Conservation (phyloP, 1,140 invertebrate species). For the Babylonia areolata region DNA sequence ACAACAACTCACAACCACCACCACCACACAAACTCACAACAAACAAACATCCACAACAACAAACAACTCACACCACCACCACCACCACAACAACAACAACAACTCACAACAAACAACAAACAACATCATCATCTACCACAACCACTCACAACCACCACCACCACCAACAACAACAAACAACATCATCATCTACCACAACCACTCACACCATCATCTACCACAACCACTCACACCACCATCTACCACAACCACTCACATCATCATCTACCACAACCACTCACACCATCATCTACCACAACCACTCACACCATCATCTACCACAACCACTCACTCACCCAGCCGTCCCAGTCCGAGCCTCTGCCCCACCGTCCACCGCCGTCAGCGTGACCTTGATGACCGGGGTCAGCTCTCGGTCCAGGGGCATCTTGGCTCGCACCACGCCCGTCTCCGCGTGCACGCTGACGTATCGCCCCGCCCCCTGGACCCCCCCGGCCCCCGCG, state of each 20-base stretch:
- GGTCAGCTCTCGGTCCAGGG: constrained; percentile 50
- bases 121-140: no score
- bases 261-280: not conserved
- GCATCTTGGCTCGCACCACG: constrained; percentile 34
- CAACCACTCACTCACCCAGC: not conserved
- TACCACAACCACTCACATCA: not conserved
- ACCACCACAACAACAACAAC: not conserved
- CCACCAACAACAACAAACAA: no score
- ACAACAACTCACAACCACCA: not conserved
- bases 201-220: not conserved
- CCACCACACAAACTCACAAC: not conserved
- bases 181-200: no score
- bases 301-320: not conserved
- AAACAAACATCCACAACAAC: not conserved
- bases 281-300: not conserved
- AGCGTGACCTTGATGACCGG: constrained; percentile 65
- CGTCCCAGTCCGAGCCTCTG: constrained; percentile 75
- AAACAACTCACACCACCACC: not conserved
- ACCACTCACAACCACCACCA: no score
- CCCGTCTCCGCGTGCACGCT: constrained; percentile 48
- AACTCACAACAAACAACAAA: not conserved
- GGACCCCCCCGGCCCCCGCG: no score
- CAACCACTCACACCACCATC: not conserved
- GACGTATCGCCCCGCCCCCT: constrained; percentile 3
- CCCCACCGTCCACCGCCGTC: constrained; percentile 13